Base-by-base conservation (phyloP, 1,140 invertebrate genomes). In the Heliothis subflexa region DNA sequence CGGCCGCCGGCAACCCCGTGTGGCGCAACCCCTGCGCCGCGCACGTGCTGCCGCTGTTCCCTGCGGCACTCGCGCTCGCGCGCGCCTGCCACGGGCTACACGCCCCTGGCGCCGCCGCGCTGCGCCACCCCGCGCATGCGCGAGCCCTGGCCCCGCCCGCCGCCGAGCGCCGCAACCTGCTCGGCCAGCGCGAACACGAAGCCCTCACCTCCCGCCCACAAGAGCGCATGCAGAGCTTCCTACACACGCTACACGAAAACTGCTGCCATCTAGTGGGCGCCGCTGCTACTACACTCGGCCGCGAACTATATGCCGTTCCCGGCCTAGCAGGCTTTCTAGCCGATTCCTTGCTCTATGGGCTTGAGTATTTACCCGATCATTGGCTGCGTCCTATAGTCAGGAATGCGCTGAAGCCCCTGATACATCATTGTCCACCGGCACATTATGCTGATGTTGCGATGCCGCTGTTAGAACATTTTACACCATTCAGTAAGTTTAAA, bases 21-120 rank as follows among this genome's bases (percentile, higher is more conserved):
- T 97, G 97, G 92, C 95, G 97, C 40, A 98, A 98, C 95, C 98
- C 98, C 47, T 97, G 97, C 25, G 96, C 97, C 9, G 96, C 96
- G 40, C 97, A 98, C 88, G 96, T 98, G 79, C 95, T 97, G 79
- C 97, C 97, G 2, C 88, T 98, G 52, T 91, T 99, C 59, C 97
- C 97, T 4, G 96, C 97, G 80, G 95, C 98, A 2, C 96, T 99
- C 33, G 95, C 96, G 10, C 92, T 99, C 11, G 95, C 96, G 72
- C 96, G 97, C 80, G 96, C 97, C 10, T 96, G 98, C 83, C 98
- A 98, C 93, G 96, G 96, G 82, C 92, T 98, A 50, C 98, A 97
- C 90, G 96, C 96, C 16, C 96, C 97, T 10, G 95, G 96, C 16
- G 96, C 86, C 1, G 83, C 78, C n/a, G 33, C 77, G 16, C 81